Conservation (phyloP, 2,797 vertebrate genomes). For the Cossypha niveicapilla region DNA sequence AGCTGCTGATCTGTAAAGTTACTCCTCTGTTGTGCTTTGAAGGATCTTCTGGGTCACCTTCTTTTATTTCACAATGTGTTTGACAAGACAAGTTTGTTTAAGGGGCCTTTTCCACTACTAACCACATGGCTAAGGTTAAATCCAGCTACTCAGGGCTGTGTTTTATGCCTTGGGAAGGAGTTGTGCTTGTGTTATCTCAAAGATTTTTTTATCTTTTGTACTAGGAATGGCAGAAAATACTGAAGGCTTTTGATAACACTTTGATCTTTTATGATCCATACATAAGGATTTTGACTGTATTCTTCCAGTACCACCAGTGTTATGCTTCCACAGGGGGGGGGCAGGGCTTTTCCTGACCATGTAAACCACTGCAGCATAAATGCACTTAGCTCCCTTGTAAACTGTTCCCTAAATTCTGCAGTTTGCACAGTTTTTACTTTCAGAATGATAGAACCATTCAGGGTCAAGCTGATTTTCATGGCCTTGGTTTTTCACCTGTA, state of each 20-base stretch:
- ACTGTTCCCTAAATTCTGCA: not conserved
- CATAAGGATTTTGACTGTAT: not conserved
- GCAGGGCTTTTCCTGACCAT: not conserved
- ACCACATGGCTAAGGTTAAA: not conserved
- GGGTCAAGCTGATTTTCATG: not conserved
- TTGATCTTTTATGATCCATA: not conserved
- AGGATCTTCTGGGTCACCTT: constrained; percentile 22
- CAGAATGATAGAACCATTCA: not conserved
- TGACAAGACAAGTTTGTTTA: constrained; percentile 16
- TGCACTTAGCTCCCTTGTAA: not conserved
- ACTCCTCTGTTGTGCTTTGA: not conserved
- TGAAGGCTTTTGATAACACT: not conserved
- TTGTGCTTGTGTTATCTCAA: not conserved
- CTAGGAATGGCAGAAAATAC: not conserved
- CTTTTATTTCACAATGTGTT: not conserved
- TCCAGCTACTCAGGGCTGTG: not conserved
- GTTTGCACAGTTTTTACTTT: not conserved
- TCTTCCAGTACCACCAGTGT: not conserved
- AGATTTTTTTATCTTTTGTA: not conserved
- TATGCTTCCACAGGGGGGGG: fast-evolving
- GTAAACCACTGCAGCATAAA: not conserved
- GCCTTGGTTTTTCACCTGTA: not conserved
- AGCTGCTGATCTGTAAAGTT: constrained; percentile 28
- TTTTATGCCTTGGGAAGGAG: not conserved
- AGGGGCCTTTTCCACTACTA: not conserved